Conservation (phyloP, 2,113 vertebrate species). For the Barnardius zonarius region DNA sequence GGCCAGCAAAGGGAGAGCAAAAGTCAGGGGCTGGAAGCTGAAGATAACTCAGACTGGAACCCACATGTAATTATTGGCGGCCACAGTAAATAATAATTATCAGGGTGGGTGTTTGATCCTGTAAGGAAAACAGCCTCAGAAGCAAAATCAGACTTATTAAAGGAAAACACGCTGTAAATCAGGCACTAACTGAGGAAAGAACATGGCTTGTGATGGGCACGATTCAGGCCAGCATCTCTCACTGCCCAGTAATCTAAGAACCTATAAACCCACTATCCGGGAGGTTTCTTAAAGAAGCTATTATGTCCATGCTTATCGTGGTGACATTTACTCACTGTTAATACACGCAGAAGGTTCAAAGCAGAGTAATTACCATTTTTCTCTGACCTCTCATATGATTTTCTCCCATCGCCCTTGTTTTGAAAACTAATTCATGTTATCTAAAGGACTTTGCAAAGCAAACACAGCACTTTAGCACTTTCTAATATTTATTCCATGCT, state of each 20-base stretch:
- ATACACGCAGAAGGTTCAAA: constrained; percentile 42
- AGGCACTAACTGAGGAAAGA: background rate
- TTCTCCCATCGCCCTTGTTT: constrained; percentile 38
- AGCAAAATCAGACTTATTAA: background rate
- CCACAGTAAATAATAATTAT: background rate
- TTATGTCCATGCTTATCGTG: constrained; percentile 21
- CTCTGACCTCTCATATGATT: background rate
- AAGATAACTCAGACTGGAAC: background rate
- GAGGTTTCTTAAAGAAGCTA: constrained; percentile 19
- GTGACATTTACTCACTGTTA: constrained; percentile 35
- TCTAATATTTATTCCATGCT: constrained; percentile 62
- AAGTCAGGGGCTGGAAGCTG: background rate
- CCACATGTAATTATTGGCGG: background rate
- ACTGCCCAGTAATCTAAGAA: background rate
- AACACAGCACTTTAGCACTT: constrained; percentile 61
- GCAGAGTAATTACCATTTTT: constrained; percentile 53
- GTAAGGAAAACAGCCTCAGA: background rate
- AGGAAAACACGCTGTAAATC: background rate
- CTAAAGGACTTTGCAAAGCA: constrained; percentile 61
- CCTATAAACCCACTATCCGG: background rate
- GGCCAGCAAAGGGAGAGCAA: background rate
- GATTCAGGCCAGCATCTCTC: background rate
- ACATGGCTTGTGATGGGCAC: background rate
- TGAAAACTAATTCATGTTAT: constrained; percentile 46
- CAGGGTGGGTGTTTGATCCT: background rate